Base-by-base conservation (phyloP, 1,140 invertebrate genomes). In the Dolichoris vasculosae region DNA sequence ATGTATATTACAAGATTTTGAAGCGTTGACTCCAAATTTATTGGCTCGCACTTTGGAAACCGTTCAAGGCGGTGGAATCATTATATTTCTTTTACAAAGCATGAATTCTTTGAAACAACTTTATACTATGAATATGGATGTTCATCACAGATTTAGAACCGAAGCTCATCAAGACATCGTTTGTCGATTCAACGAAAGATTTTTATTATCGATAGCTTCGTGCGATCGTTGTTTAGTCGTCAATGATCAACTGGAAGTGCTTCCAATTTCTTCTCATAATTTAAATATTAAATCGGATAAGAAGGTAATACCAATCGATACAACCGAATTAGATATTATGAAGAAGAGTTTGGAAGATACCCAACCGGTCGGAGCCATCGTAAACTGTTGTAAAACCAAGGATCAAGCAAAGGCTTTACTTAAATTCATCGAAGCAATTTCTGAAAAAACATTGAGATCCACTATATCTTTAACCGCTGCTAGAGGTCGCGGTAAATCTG, bases 81-180 rank as follows among this genome's bases (percentile, higher is more conserved):
- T 99, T 84, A 95, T 99, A 55, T 94, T 99, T 82, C 92, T 99
- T 15, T 93, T 99, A 0, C 96, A 97, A 90, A 96, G 96, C 43
- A 94, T 99, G 86, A 95, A 95, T 73, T 99, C 98, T 0, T 93
- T 99, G 11, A 97, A 98, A 91, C 98, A 99, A 91, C 94, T 99
- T 0, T 99, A 98, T 90, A 98, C 98, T 6, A 97, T 99, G 95
- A 96, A 96, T 86, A 99, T 99, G 99, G 99, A 99, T 95, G 98
- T 99, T 20, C 99, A 99, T 95, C 96, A 97, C 88, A 95, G 99
- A 88, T 96, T 95, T 88, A 95, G 99, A 87, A 99, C 99, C 23
- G 98, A 99, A 94, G 96, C 98, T 17, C 97, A 99, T 93, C 95
- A 97, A 87, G 96, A 98, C 92, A 95, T 99, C 75, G 96, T 98